Conservation (phyloP, 2,797 vertebrate species). For the Xenopus petersii region DNA sequence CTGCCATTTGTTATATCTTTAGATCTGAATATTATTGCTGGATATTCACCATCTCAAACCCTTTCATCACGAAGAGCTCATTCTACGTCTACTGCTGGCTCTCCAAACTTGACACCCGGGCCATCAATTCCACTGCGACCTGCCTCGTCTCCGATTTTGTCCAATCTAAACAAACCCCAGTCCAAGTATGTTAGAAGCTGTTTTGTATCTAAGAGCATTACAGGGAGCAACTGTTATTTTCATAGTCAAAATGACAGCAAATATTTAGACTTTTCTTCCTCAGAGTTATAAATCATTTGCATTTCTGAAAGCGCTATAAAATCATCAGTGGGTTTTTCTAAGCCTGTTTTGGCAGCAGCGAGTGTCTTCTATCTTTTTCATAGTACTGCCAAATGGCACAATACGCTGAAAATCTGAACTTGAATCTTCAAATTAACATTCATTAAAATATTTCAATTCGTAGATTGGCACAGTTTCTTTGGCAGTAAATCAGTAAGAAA, state of each 20-base stretch:
- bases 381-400: slow-evolving; percentile 26
- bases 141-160: slow-evolving; percentile 86
- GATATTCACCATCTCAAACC: slow-evolving; percentile 72
- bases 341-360: slow-evolving; percentile 26
- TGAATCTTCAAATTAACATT: slow-evolving; percentile 13
- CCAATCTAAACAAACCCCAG: slow-evolving; percentile 75
- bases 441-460: slow-evolving; percentile 30
- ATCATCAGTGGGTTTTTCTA: slow-evolving; percentile 27
- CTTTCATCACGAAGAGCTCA: slow-evolving; percentile 78
- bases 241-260: neutral
- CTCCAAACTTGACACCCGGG: slow-evolving; percentile 69
- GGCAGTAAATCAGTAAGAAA: slow-evolving; percentile 8
- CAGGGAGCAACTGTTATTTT: neutral
- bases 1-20: slow-evolving; percentile 17
- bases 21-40: slow-evolving; percentile 72
- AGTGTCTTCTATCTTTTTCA: slow-evolving; percentile 7
- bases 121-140: slow-evolving; percentile 73
- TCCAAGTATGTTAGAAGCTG: slow-evolving; percentile 70
- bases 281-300: slow-evolving; percentile 19
- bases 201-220: neutral
- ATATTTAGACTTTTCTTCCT: slow-evolving; percentile 10
- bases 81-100: slow-evolving; percentile 73
- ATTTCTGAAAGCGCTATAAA: slow-evolving; percentile 24
- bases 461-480: slow-evolving; percentile 10
- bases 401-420: slow-evolving; percentile 32